Evolutionary conservation across 2,797 vertebrate genomes (phyloP).

Genomic region (Nannoperca australis): DNA sequence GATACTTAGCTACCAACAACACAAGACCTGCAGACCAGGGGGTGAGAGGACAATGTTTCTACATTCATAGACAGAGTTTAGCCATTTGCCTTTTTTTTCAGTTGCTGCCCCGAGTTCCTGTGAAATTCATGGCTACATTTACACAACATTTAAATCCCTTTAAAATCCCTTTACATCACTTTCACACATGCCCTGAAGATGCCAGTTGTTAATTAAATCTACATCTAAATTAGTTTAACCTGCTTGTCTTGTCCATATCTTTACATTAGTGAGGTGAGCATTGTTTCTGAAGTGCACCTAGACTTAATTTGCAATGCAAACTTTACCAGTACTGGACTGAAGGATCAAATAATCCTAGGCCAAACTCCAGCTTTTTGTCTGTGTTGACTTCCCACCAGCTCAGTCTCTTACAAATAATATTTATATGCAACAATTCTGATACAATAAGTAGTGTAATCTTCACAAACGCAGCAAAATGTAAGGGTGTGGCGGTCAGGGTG

Average conservation of each 20-base stretch:
- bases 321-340: not conserved
- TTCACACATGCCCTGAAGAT: not conserved
- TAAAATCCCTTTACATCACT: not conserved
- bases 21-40: conserved; percentile 68
- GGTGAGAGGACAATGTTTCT: conserved; percentile 48
- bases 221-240: not conserved
- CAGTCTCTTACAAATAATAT: not conserved
- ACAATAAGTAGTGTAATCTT: not conserved
- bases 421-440: conserved; percentile 1
- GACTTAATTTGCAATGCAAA: conserved; percentile 3
- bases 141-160: not conserved
- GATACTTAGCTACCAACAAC: conserved; percentile 77
- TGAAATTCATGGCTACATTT: conserved; percentile 26
- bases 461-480: not conserved
- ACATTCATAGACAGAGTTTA: conserved; percentile 70
- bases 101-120: conserved; percentile 1
- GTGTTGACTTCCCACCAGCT: not conserved
- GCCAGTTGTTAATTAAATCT: not conserved
- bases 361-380: not conserved
- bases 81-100: conserved; percentile 10
- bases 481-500: not conserved
- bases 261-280: not conserved
- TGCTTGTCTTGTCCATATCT: not conserved
- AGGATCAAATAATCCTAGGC: not conserved
- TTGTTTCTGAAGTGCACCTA: not conserved